Conservation (phyloP, 2,797 vertebrate species). For the Pangasius macronema region DNA sequence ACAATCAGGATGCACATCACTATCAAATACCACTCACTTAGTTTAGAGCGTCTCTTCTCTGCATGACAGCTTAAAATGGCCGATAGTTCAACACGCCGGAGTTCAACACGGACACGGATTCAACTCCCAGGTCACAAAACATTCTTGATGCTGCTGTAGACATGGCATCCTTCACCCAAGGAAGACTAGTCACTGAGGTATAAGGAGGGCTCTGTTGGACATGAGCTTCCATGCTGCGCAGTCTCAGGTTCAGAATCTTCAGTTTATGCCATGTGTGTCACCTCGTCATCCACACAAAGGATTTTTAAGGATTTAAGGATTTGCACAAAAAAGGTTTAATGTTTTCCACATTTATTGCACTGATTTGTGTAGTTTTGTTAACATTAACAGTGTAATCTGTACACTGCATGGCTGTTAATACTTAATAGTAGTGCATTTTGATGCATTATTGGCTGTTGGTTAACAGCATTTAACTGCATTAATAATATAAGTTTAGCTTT, state of each 20-base stretch:
- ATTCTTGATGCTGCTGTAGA: not conserved
- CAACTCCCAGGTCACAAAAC: not conserved
- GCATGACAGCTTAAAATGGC: not conserved
- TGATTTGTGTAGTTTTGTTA: not conserved
- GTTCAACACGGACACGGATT: not conserved
- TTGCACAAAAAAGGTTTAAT: not conserved
- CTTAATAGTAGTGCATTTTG: not conserved
- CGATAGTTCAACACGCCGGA: too few relatives aligned
- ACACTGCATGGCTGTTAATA: not conserved
- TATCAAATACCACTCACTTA: constrained; percentile 11
- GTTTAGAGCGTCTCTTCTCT: not conserved
- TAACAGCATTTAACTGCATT: not conserved
- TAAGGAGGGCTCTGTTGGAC: not conserved
- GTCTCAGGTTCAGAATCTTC: too few relatives aligned
- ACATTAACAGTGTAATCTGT: not conserved
- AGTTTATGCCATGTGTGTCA: not conserved
- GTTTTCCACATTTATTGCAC: not conserved
- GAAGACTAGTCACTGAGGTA: not conserved
- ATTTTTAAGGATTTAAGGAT: not conserved
- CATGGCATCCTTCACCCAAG: not conserved
- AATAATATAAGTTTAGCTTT: not conserved
- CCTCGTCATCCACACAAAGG: not conserved
- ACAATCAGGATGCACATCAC: not conserved
- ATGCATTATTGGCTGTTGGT: not conserved
- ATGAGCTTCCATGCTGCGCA: not conserved